Percentiles rank a stretch among this genome's conserved stretches.
phyloP scores from a whole-genome alignment of 2,113 vertebrate species.

The Sisor rabdophorus region DNA sequence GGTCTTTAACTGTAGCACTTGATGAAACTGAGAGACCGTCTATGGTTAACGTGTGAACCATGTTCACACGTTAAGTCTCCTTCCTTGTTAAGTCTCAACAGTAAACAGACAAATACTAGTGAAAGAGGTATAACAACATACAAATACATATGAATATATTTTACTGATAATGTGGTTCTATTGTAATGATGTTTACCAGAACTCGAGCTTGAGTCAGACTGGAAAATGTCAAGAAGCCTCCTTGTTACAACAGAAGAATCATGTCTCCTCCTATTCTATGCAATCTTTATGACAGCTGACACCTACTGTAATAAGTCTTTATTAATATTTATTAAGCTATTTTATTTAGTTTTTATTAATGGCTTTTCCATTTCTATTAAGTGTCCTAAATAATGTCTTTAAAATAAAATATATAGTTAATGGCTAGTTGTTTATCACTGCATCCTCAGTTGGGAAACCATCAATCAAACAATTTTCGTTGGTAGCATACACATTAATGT shows the following conservation, averaged over 20 bases:
- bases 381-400: too few relatives aligned
- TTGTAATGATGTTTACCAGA: not conserved
- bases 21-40: too few relatives aligned
- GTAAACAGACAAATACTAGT: too few relatives aligned
- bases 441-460: not conserved
- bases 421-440: not conserved
- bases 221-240: not conserved
- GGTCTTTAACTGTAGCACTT: too few relatives aligned
- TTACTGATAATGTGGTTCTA: not conserved
- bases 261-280: not conserved
- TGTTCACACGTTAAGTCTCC: too few relatives aligned
- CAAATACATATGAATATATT: too few relatives aligned
- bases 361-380: not conserved
- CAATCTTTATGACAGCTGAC: constrained; percentile 6
- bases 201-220: not conserved
- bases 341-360: not conserved
- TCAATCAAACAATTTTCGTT: not conserved
- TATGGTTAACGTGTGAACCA: too few relatives aligned
- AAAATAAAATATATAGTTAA: not conserved
- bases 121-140: too few relatives aligned
- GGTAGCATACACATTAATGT: not conserved
- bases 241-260: not conserved
- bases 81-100: too few relatives aligned
- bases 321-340: not conserved
- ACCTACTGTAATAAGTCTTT: not conserved